Conservation (phyloP, 2,888 invertebrate genomes). For the Lycaena phlaeas region DNA sequence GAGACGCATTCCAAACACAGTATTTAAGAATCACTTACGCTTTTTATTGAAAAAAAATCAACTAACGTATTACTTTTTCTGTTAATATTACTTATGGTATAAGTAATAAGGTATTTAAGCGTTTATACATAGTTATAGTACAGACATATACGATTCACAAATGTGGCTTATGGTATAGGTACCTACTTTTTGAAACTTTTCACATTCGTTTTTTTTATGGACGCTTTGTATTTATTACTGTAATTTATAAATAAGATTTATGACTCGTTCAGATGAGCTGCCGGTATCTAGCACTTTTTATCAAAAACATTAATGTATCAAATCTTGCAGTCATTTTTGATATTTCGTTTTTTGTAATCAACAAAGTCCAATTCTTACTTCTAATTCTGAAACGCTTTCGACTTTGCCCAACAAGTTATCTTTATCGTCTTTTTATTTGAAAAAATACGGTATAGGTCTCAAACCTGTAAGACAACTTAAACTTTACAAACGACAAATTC, state of each 20-base stretch:
- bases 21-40: constrained; percentile 46
- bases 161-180: constrained; percentile 9
- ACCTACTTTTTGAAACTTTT: neutral
- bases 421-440: no score
- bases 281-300: no score
- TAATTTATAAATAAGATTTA: neutral
- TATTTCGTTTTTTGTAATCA: no score
- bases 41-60: constrained; percentile 40
- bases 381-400: no score
- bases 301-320: no score
- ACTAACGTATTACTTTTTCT: constrained; percentile 19
- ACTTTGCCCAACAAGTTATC: no score
- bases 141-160: constrained; percentile 4
- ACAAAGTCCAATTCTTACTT: no score
- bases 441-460: no score
- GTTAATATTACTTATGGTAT: constrained; percentile 34
- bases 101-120: constrained; percentile 28
- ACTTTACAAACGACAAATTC: no score
- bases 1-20: constrained; percentile 65
- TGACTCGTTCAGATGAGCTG: neutral
- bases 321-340: no score
- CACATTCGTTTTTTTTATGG: neutral
- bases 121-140: constrained; percentile 22
- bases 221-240: neutral
- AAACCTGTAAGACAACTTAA: no score